These are phyloP conservation scores for Lepidurus packardi DNA, from an alignment of 1,140 invertebrate species.

Conservation along the genomic window DNA sequence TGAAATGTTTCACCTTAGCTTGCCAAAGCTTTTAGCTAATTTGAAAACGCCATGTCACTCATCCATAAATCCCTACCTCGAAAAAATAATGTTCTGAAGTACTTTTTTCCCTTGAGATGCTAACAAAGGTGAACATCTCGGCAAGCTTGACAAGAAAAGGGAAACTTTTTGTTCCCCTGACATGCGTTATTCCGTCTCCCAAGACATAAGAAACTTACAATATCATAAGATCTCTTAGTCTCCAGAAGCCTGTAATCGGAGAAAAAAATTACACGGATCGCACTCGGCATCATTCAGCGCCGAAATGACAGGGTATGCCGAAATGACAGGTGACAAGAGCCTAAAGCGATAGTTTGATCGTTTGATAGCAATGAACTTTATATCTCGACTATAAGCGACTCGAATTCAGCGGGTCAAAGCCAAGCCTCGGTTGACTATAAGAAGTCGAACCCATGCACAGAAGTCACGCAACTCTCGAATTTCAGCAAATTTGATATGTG, in stretches of 20 bases:
- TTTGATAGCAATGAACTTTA: not conserved
- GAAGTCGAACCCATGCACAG: not conserved
- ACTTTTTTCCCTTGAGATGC: not conserved
- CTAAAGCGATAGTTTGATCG: not conserved
- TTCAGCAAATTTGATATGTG: not conserved
- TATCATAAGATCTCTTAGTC: not conserved
- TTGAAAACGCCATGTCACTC: not conserved
- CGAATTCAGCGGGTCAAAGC: not conserved
- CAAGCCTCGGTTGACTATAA: not conserved
- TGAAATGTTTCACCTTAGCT: not conserved
- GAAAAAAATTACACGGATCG: not conserved
- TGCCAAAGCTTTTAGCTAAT: not conserved
- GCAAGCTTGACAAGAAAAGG: not conserved
- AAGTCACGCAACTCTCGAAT: constrained; percentile 5
- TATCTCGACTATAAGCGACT: not conserved
- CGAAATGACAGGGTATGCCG: not conserved
- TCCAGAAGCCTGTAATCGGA: not conserved
- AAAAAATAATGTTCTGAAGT: not conserved
- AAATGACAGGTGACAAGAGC: not conserved
- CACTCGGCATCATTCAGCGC: not conserved
- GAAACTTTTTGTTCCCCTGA: not conserved
- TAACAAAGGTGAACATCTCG: constrained; percentile 18
- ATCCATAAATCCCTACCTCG: not conserved
- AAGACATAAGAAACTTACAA: not conserved
- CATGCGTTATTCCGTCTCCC: not conserved